phyloP scores from a whole-genome alignment of 2,888 invertebrate genomes.

The Nemurella pictetii region DNA sequence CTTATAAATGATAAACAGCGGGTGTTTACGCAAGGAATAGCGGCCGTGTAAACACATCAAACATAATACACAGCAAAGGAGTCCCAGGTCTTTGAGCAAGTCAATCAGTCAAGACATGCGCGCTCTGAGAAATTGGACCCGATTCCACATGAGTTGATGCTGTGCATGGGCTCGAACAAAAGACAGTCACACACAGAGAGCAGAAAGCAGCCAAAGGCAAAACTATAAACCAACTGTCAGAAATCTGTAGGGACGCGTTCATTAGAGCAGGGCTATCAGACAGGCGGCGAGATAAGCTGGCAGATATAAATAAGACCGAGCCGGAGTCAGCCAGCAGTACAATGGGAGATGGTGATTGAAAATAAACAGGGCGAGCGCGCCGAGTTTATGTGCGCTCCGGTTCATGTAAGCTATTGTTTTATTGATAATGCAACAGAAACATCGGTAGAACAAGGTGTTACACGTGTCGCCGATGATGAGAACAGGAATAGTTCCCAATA shows the following conservation, averaged over 20 bases:
- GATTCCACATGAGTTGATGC: background rate
- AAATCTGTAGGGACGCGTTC: slow-evolving; percentile 14
- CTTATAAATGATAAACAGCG: background rate
- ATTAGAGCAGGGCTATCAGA: slow-evolving; percentile 28
- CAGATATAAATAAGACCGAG: slow-evolving; percentile 9
- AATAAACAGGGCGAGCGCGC: background rate
- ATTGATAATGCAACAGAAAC: slow-evolving; percentile 27
- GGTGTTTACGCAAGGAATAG: slow-evolving; percentile 2
- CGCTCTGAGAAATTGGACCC: background rate
- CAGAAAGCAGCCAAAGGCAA: background rate
- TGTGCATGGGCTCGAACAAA: background rate
- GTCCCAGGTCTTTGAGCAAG: slow-evolving; percentile 2
- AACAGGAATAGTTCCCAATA: slow-evolving; percentile 24
- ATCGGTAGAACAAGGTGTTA: slow-evolving; percentile 19
- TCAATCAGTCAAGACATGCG: background rate
- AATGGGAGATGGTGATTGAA: background rate
- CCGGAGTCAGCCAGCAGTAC: background rate
- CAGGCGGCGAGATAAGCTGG: slow-evolving; percentile 18
- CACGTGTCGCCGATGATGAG: background rate
- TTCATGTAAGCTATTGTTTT: slow-evolving; percentile 7
- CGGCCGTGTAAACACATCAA: slow-evolving; percentile 19
- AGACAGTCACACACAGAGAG: slow-evolving; percentile 4
- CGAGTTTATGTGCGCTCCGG: slow-evolving; percentile 4
- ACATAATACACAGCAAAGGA: slow-evolving; percentile 1
- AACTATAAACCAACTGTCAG: slow-evolving; percentile 30